Evolutionary conservation across 2,888 invertebrate genomes (phyloP).

Genomic region (Chrysolina haemoptera): DNA sequence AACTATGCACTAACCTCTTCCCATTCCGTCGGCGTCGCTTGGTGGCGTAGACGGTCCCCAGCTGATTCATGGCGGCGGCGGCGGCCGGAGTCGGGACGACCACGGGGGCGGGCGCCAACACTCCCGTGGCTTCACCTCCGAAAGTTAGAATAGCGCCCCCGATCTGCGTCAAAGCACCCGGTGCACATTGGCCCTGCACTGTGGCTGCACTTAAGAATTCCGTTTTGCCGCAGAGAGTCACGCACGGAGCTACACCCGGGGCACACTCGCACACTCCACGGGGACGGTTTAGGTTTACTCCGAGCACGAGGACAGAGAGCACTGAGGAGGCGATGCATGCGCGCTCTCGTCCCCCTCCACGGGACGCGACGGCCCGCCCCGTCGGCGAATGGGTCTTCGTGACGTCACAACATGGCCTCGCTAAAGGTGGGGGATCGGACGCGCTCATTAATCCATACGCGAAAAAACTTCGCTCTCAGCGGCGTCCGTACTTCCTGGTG

Average conservation of each 20-base stretch:
- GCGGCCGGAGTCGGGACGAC: slow-evolving; percentile 60
- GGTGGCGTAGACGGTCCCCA: slow-evolving; percentile 97
- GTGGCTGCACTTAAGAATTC: slow-evolving; percentile 64
- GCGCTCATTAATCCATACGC: slow-evolving; percentile 53
- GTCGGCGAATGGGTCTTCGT: slow-evolving; percentile 56
- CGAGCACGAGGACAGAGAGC: slow-evolving; percentile 56
- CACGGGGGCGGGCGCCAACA: slow-evolving; percentile 60
- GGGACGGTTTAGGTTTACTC: slow-evolving; percentile 29
- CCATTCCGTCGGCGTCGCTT: slow-evolving; percentile 95
- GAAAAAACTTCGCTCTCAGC: slow-evolving; percentile 44
- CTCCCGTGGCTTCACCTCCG: slow-evolving; percentile 63
- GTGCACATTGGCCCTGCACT: slow-evolving; percentile 67
- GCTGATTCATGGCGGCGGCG: slow-evolving; percentile 81
- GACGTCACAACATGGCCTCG: slow-evolving; percentile 67
- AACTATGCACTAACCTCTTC: slow-evolving; percentile 81
- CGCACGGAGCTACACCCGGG: neutral
- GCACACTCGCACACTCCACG: slow-evolving; percentile 15
- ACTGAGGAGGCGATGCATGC: slow-evolving; percentile 45
- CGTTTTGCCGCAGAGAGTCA: slow-evolving; percentile 58
- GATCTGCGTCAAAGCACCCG: slow-evolving; percentile 57
- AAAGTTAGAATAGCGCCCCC: slow-evolving; percentile 62
- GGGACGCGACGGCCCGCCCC: slow-evolving; percentile 53
- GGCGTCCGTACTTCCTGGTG: slow-evolving; percentile 24
- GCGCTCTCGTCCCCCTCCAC: slow-evolving; percentile 45
- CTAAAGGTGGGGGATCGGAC: slow-evolving; percentile 30